Evolutionary conservation across 2,888 invertebrate species (phyloP), one percentile per base, ranked within the genome.

Genomic region (Esperia sulphurella): DNA sequence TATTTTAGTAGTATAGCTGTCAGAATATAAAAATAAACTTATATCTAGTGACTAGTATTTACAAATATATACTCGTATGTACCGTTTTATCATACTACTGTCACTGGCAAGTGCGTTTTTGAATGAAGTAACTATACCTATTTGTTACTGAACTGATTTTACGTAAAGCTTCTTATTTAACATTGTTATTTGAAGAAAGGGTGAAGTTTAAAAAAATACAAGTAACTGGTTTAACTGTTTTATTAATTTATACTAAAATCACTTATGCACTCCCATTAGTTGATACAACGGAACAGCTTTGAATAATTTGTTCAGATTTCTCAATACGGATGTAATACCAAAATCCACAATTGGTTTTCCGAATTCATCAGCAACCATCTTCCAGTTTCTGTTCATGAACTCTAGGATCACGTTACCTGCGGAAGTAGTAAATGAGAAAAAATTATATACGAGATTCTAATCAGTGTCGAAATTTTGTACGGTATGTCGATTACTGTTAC

Each of bases 331-430:
- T 1, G 55, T 50, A 0, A 73, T 59, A 9, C 77, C 81, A 41
- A 55, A 79, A 6, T 81, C 69, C 0, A 84, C 69, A 29, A 84
- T 63, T 0, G 82, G 83, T 13, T 69, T 68, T 3, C 83, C 83
- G 35, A 83, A 81, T 52, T 83, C 79, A 12, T 81, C 73, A 6
- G 79, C 79, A 0, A 83, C 67, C 60, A 76, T 51, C 8, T 53
- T 65, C 81, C 83, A 84, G 54, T 83, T 79, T 41, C 55, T 54
- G 49, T 83, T 83, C 71, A 83, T 75, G 49, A 83, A 83, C 2
- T 71, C 62, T 10, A 84, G 46, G 8, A 81, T 62, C 14, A 66
- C 53, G 49, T 69, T 60, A 60, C 79, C 82, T 84, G 71, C 10
- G 63, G 68, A 48, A 42, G 10, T 21, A 41, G 9, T 41, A 14